Evolutionary conservation across 2,888 invertebrate genomes (phyloP), one percentile per base, ranked within the genome.

Genomic region (Willowsia nigromaculata): DNA sequence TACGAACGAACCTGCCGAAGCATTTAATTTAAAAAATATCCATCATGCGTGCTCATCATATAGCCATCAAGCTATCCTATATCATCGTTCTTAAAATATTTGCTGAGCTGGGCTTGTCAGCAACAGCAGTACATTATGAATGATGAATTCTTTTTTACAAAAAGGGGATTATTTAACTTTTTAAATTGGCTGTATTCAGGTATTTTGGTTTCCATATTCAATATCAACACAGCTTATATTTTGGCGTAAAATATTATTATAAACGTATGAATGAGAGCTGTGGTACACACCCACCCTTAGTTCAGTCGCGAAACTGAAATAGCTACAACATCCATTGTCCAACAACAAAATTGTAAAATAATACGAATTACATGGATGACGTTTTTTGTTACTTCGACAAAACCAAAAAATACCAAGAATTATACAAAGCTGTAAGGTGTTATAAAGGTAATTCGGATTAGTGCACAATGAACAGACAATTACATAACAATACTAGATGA

Each of bases 1-100:
- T 37, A 40, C 1, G 37, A 65, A 27, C 13, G 27, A 43, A 65
- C 68, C 62, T 53, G 82, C 30, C 65, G 65, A 82, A 65, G 82
- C 65, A 82, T 82, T 82, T 82, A 82, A 82, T 82, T 82, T 81
- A 25, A 62, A 68, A 13, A 43, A 33, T 43, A 9, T 43, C 56
- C 33, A 40, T 33, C n/a, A 62, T 18, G 5, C 7, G 3, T 4
- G 27, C 56, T 59, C 59, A 59, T 1, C 27, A 53, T 53, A 53
- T 56, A 22, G 11, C 6, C 56, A 56, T 62, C n/a, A n/a, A n/a
- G n/a, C n/a, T 33, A 5, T 9, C 40, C 3, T 4, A 7, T 18
- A 30, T n/a, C 37, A 56, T 82, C 65, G 65, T 43, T 25, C 37
- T 81, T 56, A 37, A 56, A 33, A 81, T 40, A 62, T 62, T 62